Conservation (phyloP, 2,888 invertebrate genomes). For the Clusia tigrina region DNA sequence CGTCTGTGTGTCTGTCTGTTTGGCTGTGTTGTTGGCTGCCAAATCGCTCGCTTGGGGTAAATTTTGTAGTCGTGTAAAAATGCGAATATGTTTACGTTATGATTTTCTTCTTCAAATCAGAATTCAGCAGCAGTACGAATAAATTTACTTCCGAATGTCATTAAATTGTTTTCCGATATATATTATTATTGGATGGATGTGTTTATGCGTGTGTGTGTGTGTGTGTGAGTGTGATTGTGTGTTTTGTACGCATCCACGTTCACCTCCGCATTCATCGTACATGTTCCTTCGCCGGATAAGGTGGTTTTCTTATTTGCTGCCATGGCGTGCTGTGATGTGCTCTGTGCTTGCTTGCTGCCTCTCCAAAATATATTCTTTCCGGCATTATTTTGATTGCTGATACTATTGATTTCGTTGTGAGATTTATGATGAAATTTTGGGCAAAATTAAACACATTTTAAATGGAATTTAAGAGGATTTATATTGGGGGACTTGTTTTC, state of each 20-base stretch:
- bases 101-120: constrained; percentile 60
- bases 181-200: not conserved
- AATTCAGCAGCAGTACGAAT: constrained; percentile 60
- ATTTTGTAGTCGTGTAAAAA: constrained; percentile 33
- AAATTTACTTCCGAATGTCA: constrained; percentile 62
- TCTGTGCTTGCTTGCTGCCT: too few species aligned
- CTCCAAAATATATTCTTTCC: too few species aligned
- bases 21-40: not conserved
- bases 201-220: not conserved
- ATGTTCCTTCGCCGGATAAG: too few species aligned
- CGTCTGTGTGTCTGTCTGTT: constrained; percentile 2
- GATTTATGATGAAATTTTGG: constrained; percentile 45
- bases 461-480: too few species aligned
- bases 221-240: not conserved
- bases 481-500: too few species aligned
- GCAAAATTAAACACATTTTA: constrained; percentile 10
- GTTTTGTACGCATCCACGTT: not conserved
- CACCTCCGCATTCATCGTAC: too few species aligned
- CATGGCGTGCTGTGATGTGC: too few species aligned
- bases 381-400: constrained; percentile 53
- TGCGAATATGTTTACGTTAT: constrained; percentile 50
- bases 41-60: constrained; percentile 44
- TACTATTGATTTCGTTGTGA: constrained; percentile 57
- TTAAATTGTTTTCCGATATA: constrained; percentile 62
- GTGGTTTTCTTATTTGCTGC: too few species aligned